Percentiles rank a stretch among this genome's conserved stretches.
These are phyloP conservation scores for Cepaea hortensis DNA, from an alignment of 2,888 invertebrate genomes.

Conservation along the genomic window DNA sequence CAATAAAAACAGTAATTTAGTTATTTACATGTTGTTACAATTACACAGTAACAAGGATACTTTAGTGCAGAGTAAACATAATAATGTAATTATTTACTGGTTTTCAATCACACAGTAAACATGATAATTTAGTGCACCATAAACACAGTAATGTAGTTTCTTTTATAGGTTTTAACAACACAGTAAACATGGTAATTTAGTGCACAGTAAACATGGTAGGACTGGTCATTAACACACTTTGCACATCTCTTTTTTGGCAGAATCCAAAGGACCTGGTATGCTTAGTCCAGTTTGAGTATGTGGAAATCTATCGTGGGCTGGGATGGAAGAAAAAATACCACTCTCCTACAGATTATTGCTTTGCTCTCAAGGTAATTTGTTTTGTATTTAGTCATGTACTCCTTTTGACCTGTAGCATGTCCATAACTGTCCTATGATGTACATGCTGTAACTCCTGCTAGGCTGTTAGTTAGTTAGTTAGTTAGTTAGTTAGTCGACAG, in stretches of 20 bases:
- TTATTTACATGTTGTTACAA: no score
- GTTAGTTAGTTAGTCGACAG: not conserved
- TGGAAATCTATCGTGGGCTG: conserved; percentile 90
- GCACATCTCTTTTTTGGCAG: conserved; percentile 57
- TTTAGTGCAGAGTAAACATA: no score
- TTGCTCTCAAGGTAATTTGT: conserved; percentile 87
- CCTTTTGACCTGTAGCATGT: not conserved
- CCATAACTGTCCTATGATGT: not conserved
- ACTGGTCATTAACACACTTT: no score
- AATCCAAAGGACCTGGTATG: conserved; percentile 89
- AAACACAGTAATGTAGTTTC: no score
- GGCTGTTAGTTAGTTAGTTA: not conserved
- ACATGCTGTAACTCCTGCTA: not conserved
- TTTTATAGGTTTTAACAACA: no score
- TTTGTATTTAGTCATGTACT: not conserved
- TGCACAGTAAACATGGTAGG: no score
- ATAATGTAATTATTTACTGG: no score
- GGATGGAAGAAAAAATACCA: conserved; percentile 99
- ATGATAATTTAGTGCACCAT: no score
- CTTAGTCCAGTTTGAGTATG: conserved; percentile 92
- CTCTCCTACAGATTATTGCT: conserved; percentile 95
- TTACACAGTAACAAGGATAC: no score
- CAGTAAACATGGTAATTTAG: no score
- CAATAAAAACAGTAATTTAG: no score
- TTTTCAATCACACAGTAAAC: no score